Conservation (phyloP, 1,140 invertebrate genomes). For the Metopolophium dirhodum region DNA sequence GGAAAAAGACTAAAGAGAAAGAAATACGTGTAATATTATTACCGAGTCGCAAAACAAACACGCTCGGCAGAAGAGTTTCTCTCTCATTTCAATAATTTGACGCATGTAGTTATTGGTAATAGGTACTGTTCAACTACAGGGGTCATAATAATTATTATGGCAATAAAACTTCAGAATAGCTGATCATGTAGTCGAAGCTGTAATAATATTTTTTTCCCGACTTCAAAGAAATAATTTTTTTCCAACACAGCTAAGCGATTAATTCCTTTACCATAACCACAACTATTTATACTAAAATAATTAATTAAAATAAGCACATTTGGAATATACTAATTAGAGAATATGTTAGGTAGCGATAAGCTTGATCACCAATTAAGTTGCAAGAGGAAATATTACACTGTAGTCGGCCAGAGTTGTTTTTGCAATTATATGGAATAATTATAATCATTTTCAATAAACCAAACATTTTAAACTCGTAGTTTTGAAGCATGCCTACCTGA, state of each 20-base stretch:
- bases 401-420: neutral
- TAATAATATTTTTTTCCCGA: neutral
- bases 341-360: no score
- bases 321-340: neutral
- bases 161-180: neutral
- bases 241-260: neutral
- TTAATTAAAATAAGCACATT: neutral
- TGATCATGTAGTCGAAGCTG: conserved; percentile 2
- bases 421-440: neutral
- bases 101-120: neutral
- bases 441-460: neutral
- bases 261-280: neutral
- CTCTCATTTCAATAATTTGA: neutral
- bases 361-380: no score
- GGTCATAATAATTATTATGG: neutral
- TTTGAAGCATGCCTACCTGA: neutral
- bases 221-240: neutral
- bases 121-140: neutral
- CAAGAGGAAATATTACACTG: no score
- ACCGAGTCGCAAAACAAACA: conserved; percentile 27
- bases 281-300: neutral
- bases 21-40: conserved; percentile 19
- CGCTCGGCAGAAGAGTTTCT: neutral
- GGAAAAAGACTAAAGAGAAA: conserved; percentile 21
- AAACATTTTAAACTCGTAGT: neutral